A percentile compares a stretch with the other conserved stretches of the same genome.
Conservation (phyloP, 2,797 vertebrate species). For the Paedocypris micromegethes region DNA sequence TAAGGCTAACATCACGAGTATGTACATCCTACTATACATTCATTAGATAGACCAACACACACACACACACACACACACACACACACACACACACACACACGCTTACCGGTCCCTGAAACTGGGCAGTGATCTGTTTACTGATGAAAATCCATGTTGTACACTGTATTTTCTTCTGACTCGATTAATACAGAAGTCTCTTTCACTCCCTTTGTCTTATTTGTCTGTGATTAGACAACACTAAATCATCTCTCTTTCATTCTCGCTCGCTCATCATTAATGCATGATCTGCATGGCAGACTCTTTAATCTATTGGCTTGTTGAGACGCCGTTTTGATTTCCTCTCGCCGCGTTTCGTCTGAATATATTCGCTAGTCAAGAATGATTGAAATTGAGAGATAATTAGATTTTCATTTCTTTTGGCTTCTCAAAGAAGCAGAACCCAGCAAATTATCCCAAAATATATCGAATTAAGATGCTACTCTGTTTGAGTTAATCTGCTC, state of each 20-base stretch:
- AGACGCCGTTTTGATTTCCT: constrained; percentile 38
- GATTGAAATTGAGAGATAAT: constrained; percentile 48
- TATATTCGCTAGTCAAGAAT: constrained; percentile 36
- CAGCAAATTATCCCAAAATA: not conserved
- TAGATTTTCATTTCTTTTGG: not conserved
- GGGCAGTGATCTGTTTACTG: not conserved
- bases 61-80: too few species aligned
- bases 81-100: too few species aligned
- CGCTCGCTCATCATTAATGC: constrained; percentile 39
- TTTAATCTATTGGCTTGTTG: constrained; percentile 42
- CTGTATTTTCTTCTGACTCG: constrained; percentile 4
- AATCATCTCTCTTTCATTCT: constrained; percentile 34
- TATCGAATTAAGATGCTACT: constrained; percentile 1
- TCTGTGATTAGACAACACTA: constrained; percentile 33
- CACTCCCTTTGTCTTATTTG: constrained; percentile 23
- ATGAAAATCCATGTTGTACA: not conserved
- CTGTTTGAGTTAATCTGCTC: not conserved
- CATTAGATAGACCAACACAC: too few species aligned
- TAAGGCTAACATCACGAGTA: not conserved
- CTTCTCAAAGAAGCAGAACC: not conserved
- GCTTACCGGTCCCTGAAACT: too few species aligned
- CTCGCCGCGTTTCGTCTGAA: constrained; percentile 42
- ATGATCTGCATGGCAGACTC: constrained; percentile 32
- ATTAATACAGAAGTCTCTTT: constrained; percentile 10
- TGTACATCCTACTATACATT: too few species aligned